Evolutionary conservation across 1,140 invertebrate species (phyloP), one percentile per base, ranked within the genome.

Genomic region (Penaeus vannamei): DNA sequence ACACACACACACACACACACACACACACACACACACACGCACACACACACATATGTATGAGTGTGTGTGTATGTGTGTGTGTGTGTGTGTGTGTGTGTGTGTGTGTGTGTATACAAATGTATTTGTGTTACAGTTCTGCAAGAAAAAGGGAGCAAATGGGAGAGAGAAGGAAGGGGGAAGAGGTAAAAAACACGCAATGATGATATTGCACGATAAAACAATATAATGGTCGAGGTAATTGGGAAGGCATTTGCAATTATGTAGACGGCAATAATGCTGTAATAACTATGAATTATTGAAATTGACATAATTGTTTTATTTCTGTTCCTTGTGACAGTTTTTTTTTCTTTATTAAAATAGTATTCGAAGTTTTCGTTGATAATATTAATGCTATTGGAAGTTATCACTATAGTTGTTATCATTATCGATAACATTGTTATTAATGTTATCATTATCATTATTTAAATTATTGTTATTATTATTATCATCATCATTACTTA

Each of bases 221-320:
- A 61, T 46, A 80, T 19, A 84, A 84, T 53, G 29, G n/a, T 84
- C n/a, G 3, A 19, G 20, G 12, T 72, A 72, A 32, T 72, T 72
- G 32, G 66, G 32, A 72, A 26, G 32, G n/a, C 66, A 42, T 80
- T 36, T 80, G 46, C 46, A 80, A 36, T 36, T 80, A 80, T 32
- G 46, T 36, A 80, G 32, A 80, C 19, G 36, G 26, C 36, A 76
- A 32, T 76, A 76, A 32, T 76, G 36, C 23, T 17, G 36, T 76
- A 32, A 76, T n/a, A 32, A 76, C 36, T n/a, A 32, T 76, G 26
- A 19, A 29, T 32, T 32, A 23, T 20, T n/a, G 36, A 19, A 32
- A 76, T 76, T 32, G 32, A 72, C 23, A 76, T 32, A 76, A 76
- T 32, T 76, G 36, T 76, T 20, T 76, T 76, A 76, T 76, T 76